Evolutionary conservation across 2,797 vertebrate species (phyloP).

Genomic region (Crax fasciolata): DNA sequence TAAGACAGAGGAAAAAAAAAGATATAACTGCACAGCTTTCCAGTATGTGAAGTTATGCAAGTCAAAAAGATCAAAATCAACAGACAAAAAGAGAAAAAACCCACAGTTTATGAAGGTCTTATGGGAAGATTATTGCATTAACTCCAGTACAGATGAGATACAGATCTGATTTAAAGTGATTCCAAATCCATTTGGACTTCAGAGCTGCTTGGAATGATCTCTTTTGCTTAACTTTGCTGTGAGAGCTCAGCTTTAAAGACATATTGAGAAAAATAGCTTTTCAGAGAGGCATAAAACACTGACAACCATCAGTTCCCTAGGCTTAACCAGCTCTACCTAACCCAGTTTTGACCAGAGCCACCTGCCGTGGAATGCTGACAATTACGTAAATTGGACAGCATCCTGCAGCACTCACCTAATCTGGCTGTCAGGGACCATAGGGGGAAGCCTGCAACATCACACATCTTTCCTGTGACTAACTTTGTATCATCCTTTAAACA

Average conservation of each 20-base stretch:
- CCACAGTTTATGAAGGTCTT: constrained; percentile 11
- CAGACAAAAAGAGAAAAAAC: neutral
- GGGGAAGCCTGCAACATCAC: accelerated
- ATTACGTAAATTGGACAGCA: accelerated
- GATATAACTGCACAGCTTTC: neutral
- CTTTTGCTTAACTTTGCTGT: neutral
- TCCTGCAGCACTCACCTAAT: neutral
- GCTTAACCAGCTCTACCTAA: neutral
- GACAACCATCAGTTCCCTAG: neutral
- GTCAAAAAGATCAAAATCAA: neutral
- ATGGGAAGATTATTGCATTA: constrained; percentile 20
- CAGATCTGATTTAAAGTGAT: neutral
- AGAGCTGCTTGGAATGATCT: neutral
- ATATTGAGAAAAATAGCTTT: neutral
- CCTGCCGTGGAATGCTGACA: accelerated
- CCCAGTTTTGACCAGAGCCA: neutral
- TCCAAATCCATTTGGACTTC: neutral
- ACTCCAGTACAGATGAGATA: neutral
- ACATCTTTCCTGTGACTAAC: neutral
- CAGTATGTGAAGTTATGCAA: neutral
- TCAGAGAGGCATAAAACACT: neutral
- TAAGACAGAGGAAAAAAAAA: constrained; percentile 41
- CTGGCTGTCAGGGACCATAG: accelerated
- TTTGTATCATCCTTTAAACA: neutral
- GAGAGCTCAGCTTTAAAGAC: neutral